phyloP scores from a whole-genome alignment of 35 echinoderm and acorn worm species.

The Nesometra sesokonis region DNA sequence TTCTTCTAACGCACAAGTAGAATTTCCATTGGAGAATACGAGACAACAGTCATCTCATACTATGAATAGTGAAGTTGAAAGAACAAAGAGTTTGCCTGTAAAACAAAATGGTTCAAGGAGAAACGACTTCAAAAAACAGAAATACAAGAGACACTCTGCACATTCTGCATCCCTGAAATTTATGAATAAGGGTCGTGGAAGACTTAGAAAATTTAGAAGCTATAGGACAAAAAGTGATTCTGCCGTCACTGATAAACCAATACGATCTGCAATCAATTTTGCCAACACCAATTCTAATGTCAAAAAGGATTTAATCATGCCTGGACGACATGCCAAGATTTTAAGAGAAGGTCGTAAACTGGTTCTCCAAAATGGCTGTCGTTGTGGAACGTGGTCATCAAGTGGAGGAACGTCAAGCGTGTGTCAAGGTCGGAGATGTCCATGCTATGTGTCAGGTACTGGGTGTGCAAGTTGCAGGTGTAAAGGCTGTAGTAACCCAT shows the following conservation, averaged over 20 bases:
- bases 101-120: not conserved
- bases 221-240: not conserved
- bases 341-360: constrained; percentile 48
- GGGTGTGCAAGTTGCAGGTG: constrained; percentile 61
- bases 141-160: not conserved
- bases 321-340: constrained; percentile 66
- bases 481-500: constrained; percentile 75
- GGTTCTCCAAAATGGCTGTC: constrained; percentile 32
- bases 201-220: not conserved
- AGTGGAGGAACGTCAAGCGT: constrained; percentile 44
- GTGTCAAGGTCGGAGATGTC: constrained; percentile 62
- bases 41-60: not conserved
- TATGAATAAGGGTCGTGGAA: not conserved
- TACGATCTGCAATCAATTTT: not conserved
- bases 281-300: not conserved
- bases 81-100: not conserved
- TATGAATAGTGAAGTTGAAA: not conserved
- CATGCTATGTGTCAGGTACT: constrained; percentile 63
- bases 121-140: not conserved
- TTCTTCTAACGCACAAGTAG: not conserved
- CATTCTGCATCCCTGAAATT: not conserved
- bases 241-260: not conserved
- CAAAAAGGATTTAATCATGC: constrained; percentile 48
- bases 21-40: not conserved
- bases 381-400: constrained; percentile 66